Conservation (phyloP, 1,140 invertebrate species). For the Armadillidium nasatum region DNA sequence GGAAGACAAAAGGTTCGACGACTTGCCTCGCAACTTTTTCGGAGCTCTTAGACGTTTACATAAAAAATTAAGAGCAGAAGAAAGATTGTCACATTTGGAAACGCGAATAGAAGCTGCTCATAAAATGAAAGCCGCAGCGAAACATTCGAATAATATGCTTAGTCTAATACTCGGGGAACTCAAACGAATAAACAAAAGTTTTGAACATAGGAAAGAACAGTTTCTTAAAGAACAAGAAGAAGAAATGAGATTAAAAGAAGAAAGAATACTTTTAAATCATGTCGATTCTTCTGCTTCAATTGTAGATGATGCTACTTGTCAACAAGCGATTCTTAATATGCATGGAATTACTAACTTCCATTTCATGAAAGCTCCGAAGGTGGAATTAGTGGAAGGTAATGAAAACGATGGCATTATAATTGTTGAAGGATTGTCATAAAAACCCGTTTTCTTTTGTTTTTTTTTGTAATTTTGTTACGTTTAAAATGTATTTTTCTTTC, state of each 20-base stretch:
- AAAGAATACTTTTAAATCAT: neutral
- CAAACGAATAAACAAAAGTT: neutral
- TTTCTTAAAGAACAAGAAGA: neutral
- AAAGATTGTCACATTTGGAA: neutral
- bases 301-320: neutral
- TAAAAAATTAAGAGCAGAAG: neutral
- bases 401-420: constrained; percentile 4
- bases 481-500: too few relatives aligned
- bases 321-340: neutral
- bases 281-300: neutral
- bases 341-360: neutral
- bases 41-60: neutral
- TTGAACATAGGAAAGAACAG: neutral
- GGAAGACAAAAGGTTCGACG: neutral
- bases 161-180: neutral
- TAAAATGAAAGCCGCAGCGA: neutral
- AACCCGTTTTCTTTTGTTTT: too few relatives aligned
- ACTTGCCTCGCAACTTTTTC: neutral
- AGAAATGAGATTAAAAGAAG: neutral
- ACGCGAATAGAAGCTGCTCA: neutral
- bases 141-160: neutral
- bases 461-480: too few relatives aligned
- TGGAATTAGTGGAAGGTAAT: neutral
- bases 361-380: neutral
- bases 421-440: neutral